phyloP scores from a whole-genome alignment of 37 sponge, comb jelly and placozoan species.

The Hexactinellida sp. region DNA sequence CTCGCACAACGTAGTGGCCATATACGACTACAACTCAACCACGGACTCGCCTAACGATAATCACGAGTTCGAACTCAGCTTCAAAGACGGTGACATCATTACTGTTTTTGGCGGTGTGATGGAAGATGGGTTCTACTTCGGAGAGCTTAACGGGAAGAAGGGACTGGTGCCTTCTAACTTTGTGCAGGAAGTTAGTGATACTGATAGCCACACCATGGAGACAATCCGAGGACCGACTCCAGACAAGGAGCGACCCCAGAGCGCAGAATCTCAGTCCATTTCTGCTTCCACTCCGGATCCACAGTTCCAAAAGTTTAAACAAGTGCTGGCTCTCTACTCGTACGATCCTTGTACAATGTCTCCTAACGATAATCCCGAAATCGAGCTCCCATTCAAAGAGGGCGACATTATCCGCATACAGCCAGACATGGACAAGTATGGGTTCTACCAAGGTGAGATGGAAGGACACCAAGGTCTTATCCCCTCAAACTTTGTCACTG shows the following conservation, averaged over 20 bases:
- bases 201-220: not conserved
- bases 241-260: not conserved
- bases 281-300: not conserved
- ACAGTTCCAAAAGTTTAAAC: not conserved
- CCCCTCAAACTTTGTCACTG: slow-evolving; percentile 4
- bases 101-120: slow-evolving; percentile 43
- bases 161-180: slow-evolving; percentile 56
- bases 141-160: slow-evolving; percentile 22
- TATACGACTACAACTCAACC: slow-evolving; percentile 34
- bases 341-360: slow-evolving; percentile 24
- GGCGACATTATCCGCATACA: slow-evolving; percentile 14
- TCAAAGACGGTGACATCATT: slow-evolving; percentile 33
- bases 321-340: slow-evolving; percentile 14
- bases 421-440: slow-evolving; percentile 14
- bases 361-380: slow-evolving; percentile 22
- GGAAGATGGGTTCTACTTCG: slow-evolving; percentile 40
- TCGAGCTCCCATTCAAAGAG: slow-evolving; percentile 21
- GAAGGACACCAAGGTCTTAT: not conserved
- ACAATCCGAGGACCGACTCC: not conserved
- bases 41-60: slow-evolving; percentile 36
- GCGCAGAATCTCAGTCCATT: not conserved
- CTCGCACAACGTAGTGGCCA: slow-evolving; percentile 27
- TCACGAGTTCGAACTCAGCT: slow-evolving; percentile 31
- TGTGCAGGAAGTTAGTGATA: slow-evolving; percentile 10
- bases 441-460: slow-evolving; percentile 9